Evolutionary conservation across 2,113 vertebrate genomes (phyloP).

Genomic region (Laticauda laticaudata): DNA sequence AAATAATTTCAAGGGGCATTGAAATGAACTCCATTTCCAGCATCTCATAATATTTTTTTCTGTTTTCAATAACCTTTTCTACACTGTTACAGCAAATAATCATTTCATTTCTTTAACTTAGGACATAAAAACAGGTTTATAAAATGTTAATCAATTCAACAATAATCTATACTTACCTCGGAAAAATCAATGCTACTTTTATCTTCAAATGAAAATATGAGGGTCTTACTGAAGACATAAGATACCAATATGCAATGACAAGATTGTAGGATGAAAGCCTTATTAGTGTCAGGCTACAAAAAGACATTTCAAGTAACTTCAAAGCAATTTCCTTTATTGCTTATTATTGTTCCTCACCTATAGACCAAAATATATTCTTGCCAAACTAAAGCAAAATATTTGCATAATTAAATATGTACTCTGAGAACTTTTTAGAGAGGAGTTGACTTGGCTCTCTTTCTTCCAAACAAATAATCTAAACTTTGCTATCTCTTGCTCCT

Average conservation of each 20-base stretch:
- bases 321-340: background rate
- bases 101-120: background rate
- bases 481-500: background rate
- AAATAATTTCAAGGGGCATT: constrained; percentile 24
- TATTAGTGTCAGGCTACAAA: background rate
- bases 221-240: background rate
- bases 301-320: background rate
- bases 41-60: constrained; percentile 8
- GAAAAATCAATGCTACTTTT: background rate
- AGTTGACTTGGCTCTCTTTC: background rate
- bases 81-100: background rate
- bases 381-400: background rate
- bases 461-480: background rate
- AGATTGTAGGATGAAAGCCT: background rate
- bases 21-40: constrained; percentile 32
- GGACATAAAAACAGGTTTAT: background rate
- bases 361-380: background rate
- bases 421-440: background rate
- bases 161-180: background rate
- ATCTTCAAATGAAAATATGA: background rate
- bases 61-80: constrained; percentile 1
- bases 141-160: background rate
- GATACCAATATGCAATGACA: background rate
- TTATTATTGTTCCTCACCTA: background rate
- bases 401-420: background rate